Evolutionary conservation across 2,113 vertebrate species (phyloP), one percentile per base, ranked within the genome.

Genomic region (Hassar affinis): DNA sequence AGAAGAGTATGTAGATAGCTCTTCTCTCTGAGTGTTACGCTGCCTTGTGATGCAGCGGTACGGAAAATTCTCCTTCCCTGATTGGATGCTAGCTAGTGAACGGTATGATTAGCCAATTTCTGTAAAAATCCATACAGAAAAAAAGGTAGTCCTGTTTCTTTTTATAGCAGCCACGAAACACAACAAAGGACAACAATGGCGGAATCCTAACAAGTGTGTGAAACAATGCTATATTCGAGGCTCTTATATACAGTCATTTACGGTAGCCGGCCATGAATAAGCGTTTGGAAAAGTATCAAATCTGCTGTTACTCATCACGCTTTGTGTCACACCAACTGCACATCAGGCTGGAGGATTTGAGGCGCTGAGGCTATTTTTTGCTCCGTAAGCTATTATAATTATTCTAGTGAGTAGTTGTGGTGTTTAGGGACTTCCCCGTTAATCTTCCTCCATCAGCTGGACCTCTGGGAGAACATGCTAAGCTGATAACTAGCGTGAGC

Each of bases 401-500:
- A 47, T 84, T 59, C 69, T n/a, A 61, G 56, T 79, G 66, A 68
- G 76, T 5, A 77, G 12, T 22, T 54, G 64, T 35, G 52, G 57
- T 80, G 81, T 68, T 79, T 66, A 69, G 54, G 61, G 71, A 87
- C 84, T n/a, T 64, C 78, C 84, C 64, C 74, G 85, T 83, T 87
- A 91, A 89, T 89, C 88, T 90, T 77, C 51, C 74, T 77, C 74
- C 74, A 80, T 54, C 86, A 80, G 69, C 84, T 83, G 86, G 86
- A 82, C n/a, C 22, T 6, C 80, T 2, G 88, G 79, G 90, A 90
- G 81, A 84, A 87, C 81, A 81, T 80, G 87, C 83, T 80, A 89
- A 83, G 66, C 86, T 86, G 89, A 92, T 91, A 85, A 90, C 66
- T 80, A 80, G 89, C 80, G 89, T 85, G 88, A 91, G 74, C 30